Percentiles rank a stretch among this genome's conserved stretches.
These are phyloP conservation scores for Carassius gibelio DNA, from an alignment of 2,113 vertebrate species.

Conservation along the genomic window DNA sequence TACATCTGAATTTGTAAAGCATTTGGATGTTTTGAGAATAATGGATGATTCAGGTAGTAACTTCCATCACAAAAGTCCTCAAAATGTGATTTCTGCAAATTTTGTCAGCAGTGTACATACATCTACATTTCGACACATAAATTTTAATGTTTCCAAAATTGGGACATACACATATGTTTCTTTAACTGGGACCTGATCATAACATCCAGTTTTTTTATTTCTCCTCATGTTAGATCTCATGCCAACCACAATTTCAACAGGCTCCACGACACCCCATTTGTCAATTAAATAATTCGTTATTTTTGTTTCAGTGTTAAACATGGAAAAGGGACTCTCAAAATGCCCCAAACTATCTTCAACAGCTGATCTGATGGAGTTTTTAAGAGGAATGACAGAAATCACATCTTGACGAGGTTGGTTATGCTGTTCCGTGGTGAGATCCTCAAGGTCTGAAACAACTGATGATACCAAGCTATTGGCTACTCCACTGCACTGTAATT, in stretches of 20 bases:
- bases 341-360: neutral
- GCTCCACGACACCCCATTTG: neutral
- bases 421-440: too few relatives aligned
- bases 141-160: neutral
- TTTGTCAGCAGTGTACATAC: neutral
- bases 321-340: neutral
- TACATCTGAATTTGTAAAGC: constrained; percentile 42
- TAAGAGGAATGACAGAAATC: too few relatives aligned
- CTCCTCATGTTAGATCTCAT: neutral
- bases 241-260: neutral
- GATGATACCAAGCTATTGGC: too few relatives aligned
- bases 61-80: constrained; percentile 51
- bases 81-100: neutral
- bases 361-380: too few relatives aligned
- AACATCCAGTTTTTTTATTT: neutral
- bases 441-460: too few relatives aligned
- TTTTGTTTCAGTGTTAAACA: neutral
- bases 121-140: neutral
- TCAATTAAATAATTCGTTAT: neutral
- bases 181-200: neutral
- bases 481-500: too few relatives aligned
- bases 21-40: constrained; percentile 46
- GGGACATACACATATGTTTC: neutral
- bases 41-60: constrained; percentile 46
- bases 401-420: too few relatives aligned